These are phyloP conservation scores for Gallinago media DNA, from an alignment of 2,113 vertebrate species.

Conservation along the genomic window DNA sequence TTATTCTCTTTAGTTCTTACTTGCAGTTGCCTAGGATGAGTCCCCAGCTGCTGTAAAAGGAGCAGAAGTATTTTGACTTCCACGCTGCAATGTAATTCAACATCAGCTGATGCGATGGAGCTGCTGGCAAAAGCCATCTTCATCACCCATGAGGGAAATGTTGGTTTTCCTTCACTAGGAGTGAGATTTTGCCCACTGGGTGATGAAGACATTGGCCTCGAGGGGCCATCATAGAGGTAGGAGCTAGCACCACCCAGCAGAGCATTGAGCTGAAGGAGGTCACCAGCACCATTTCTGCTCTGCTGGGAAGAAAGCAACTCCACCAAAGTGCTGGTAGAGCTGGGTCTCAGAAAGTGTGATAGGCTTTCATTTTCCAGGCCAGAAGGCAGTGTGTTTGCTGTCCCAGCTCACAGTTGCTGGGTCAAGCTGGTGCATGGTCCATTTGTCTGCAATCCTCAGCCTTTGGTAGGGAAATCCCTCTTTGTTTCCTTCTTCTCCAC, in stretches of 20 bases:
- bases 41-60: background rate
- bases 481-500: background rate
- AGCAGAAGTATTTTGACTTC: background rate
- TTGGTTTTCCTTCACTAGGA: background rate
- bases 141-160: too few species aligned
- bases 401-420: background rate
- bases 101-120: background rate
- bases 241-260: background rate
- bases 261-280: background rate
- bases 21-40: background rate
- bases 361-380: background rate
- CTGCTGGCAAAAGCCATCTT: background rate
- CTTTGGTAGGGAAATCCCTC: background rate
- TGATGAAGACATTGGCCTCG: rapidly evolving
- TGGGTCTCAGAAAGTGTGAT: rapidly evolving
- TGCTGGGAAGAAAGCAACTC: background rate
- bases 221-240: background rate
- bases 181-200: background rate
- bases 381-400: background rate
- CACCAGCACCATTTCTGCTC: background rate
- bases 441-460: background rate
- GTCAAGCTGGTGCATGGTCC: background rate
- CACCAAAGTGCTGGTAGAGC: background rate
- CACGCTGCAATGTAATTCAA: background rate
- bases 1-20: background rate